Evolutionary conservation across 2,888 invertebrate species (phyloP).

Genomic region (Scrobipalpa atriplicella): DNA sequence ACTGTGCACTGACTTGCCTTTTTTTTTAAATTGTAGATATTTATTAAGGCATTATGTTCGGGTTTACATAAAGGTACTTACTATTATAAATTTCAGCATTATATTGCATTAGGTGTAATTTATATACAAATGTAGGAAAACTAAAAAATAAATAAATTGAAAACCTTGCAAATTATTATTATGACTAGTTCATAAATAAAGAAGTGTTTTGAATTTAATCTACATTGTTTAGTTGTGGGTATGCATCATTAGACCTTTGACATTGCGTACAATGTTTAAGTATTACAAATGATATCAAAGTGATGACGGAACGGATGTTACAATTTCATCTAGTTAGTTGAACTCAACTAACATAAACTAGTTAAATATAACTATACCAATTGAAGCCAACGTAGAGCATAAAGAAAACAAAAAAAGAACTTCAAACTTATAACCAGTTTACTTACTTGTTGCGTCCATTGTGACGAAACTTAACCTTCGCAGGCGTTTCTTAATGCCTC

Average conservation of each 20-base stretch:
- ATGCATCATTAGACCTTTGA: neutral
- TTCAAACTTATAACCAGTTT: slow-evolving; percentile 49
- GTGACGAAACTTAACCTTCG: slow-evolving; percentile 73
- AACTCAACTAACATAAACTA: neutral
- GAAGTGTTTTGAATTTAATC: too few relatives aligned
- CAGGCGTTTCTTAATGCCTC: slow-evolving; percentile 54
- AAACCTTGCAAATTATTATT: too few relatives aligned
- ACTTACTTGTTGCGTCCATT: slow-evolving; percentile 80
- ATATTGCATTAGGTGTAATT: too few relatives aligned
- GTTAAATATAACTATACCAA: neutral
- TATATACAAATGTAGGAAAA: too few relatives aligned
- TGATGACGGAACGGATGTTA: neutral
- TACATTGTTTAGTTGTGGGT: neutral
- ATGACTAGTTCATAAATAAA: too few relatives aligned
- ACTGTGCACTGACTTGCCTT: too few relatives aligned
- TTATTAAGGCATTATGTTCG: too few relatives aligned
- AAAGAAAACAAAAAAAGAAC: slow-evolving; percentile 14
- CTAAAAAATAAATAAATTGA: too few relatives aligned
- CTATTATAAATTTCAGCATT: too few relatives aligned
- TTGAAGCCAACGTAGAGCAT: neutral
- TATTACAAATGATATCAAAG: slow-evolving; percentile 1
- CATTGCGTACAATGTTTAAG: neutral
- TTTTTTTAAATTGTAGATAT: too few relatives aligned
- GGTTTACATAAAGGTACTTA: too few relatives aligned
- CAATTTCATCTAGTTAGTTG: neutral